Conservation (phyloP, 2,113 vertebrate species). For the Cebidichthys violaceus region DNA sequence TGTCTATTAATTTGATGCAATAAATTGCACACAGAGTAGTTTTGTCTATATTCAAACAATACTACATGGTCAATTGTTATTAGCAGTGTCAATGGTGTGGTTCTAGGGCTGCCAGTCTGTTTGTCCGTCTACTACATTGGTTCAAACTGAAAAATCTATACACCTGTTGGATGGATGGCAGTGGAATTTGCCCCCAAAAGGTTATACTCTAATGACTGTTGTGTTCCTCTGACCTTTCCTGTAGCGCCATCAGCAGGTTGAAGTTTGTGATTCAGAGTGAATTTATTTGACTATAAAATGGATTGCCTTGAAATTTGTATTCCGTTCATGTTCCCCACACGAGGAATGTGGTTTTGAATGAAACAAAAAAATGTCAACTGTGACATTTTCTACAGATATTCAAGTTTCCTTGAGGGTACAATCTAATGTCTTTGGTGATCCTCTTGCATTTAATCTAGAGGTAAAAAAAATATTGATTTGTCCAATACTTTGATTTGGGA, state of each 20-base stretch:
- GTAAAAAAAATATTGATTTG: not conserved
- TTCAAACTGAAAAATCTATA: not conserved
- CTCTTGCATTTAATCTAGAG: not conserved
- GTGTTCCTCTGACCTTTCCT: not conserved
- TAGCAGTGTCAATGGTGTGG: not conserved
- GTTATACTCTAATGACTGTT: too few relatives aligned
- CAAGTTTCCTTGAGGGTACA: not conserved
- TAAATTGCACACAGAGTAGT: not conserved
- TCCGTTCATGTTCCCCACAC: not conserved
- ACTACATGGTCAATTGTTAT: not conserved
- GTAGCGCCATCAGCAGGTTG: too few relatives aligned
- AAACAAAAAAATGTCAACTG: not conserved
- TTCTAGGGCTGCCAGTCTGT: not conserved
- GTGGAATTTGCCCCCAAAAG: not conserved
- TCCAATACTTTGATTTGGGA: not conserved
- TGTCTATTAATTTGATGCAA: not conserved
- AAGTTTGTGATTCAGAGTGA: not conserved
- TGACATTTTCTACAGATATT: not conserved
- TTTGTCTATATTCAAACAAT: not conserved
- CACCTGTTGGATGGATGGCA: not conserved
- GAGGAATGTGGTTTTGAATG: not conserved
- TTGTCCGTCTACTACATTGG: not conserved
- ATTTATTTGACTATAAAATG: not conserved
- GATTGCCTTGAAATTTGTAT: not conserved
- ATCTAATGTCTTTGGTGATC: not conserved